These are phyloP conservation scores for Meles meles DNA, from an alignment of 2,113 vertebrate genomes.

Conservation along the genomic window DNA sequence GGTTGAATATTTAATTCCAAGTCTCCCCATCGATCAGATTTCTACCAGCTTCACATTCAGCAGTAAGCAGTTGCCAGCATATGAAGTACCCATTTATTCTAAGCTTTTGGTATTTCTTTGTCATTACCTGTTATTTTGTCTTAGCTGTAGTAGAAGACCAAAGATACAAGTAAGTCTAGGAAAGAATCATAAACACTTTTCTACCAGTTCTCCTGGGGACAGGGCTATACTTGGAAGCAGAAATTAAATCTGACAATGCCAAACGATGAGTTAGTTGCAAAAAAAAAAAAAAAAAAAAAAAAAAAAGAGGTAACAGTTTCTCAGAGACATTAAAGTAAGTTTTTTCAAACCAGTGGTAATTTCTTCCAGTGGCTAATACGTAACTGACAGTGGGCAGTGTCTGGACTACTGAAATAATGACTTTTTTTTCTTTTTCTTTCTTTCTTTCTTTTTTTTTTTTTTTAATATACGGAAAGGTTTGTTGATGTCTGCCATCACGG, in stretches of 20 bases:
- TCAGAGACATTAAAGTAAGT: slow-evolving; percentile 35
- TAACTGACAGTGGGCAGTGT: background rate
- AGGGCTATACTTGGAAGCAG: background rate
- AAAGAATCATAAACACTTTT: slow-evolving; percentile 4
- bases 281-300: background rate
- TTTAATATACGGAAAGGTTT: slow-evolving; percentile 85
- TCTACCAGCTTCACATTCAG: background rate
- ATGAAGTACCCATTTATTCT: background rate
- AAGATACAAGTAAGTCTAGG: background rate
- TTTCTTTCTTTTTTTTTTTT: slow-evolving; percentile 19
- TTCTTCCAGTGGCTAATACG: background rate
- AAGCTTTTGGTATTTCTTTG: background rate
- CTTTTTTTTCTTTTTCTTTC: slow-evolving; percentile 12
- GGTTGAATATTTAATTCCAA: slow-evolving; percentile 9
- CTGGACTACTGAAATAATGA: slow-evolving; percentile 26
- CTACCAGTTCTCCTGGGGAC: background rate
- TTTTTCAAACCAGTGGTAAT: background rate
- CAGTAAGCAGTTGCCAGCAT: background rate
- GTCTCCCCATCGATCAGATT: background rate
- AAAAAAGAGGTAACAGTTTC: background rate
- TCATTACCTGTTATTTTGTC: slow-evolving; percentile 1
- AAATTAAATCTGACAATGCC: slow-evolving; percentile 25
- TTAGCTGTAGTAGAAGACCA: background rate
- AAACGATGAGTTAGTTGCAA: background rate
- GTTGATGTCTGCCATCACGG: slow-evolving; percentile 98